Evolutionary conservation across 2,113 vertebrate genomes (phyloP).

Genomic region (Periophthalmodon schlosseri): DNA sequence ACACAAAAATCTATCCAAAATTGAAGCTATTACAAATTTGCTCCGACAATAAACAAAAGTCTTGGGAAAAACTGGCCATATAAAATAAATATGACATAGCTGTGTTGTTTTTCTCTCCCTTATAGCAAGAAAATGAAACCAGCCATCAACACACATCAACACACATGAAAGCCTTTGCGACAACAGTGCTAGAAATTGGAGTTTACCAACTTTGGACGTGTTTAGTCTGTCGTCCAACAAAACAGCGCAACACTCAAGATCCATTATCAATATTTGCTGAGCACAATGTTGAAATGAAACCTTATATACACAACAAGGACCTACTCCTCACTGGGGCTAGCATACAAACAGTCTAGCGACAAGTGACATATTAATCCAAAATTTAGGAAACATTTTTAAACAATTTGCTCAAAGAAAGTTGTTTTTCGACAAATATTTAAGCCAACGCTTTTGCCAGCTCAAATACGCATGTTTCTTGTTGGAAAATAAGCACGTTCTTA

Average conservation of each 20-base stretch:
- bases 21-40: neutral
- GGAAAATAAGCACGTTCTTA: constrained; percentile 7
- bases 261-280: constrained; percentile 55
- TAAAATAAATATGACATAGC: neutral
- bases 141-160: constrained; percentile 18
- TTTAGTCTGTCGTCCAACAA: constrained; percentile 56
- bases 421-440: constrained; percentile 51
- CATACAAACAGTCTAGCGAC: constrained; percentile 41
- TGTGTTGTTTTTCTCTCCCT: neutral
- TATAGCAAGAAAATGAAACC: constrained; percentile 38
- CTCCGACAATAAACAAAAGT: neutral
- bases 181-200: constrained; percentile 21
- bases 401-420: constrained; percentile 19
- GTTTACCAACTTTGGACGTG: constrained; percentile 38
- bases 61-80: neutral
- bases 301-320: constrained; percentile 25
- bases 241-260: constrained; percentile 20
- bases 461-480: constrained; percentile 28
- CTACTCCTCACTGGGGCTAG: constrained; percentile 39
- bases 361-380: constrained; percentile 56
- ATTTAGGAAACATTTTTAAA: constrained; percentile 56
- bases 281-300: constrained; percentile 21
- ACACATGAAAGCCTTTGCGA: constrained; percentile 42
- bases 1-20: too few relatives aligned
- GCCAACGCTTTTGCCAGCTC: constrained; percentile 32